Evolutionary conservation across 2,113 vertebrate genomes (phyloP).

Genomic region (Hypomesus transpacificus): DNA sequence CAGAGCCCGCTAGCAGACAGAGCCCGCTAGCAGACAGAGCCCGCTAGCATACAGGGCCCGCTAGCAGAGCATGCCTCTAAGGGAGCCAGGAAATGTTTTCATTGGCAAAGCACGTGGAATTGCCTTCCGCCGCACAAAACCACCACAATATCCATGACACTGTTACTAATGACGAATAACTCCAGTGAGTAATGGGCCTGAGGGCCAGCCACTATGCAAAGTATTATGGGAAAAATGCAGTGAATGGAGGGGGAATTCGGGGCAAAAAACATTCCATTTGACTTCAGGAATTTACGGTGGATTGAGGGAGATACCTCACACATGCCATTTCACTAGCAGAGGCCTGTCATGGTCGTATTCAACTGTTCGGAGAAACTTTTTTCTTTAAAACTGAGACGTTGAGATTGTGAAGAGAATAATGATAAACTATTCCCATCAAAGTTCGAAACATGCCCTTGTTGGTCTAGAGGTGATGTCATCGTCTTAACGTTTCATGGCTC

Average conservation of each 20-base stretch:
- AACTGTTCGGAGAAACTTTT: too few relatives aligned
- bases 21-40: too few relatives aligned
- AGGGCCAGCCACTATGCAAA: conserved; percentile 35
- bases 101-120: conserved; percentile 70
- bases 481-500: too few relatives aligned
- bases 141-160: conserved; percentile 53
- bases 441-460: too few relatives aligned
- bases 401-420: too few relatives aligned
- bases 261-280: conserved; percentile 47
- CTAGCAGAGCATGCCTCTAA: conserved; percentile 38
- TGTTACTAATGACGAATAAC: conserved; percentile 58
- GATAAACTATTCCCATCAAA: too few relatives aligned
- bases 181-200: conserved; percentile 49
- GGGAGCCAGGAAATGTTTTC: conserved; percentile 69
- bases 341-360: too few relatives aligned
- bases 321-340: conserved; percentile 30
- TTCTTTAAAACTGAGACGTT: too few relatives aligned
- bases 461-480: too few relatives aligned
- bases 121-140: conserved; percentile 49
- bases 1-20: too few relatives aligned
- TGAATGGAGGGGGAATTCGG: conserved; percentile 39
- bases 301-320: conserved; percentile 33
- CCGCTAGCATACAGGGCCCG: too few relatives aligned
- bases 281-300: conserved; percentile 49
- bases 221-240: conserved; percentile 57